phyloP scores from a whole-genome alignment of 2,888 invertebrate species.

The Adelphocoris suturalis region DNA sequence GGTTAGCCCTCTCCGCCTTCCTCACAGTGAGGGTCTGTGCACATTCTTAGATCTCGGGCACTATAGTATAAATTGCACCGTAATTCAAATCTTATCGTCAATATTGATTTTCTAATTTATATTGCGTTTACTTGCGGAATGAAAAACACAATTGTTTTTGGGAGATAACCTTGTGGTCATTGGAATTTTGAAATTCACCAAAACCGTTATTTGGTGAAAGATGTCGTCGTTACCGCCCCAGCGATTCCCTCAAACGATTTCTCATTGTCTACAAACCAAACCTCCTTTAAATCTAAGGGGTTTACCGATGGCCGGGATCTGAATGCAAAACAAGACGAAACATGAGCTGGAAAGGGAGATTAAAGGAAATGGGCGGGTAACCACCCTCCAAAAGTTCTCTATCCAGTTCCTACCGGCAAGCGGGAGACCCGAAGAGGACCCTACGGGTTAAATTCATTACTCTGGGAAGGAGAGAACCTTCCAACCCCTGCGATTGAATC shows the following conservation, averaged over 20 bases:
- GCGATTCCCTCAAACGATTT: neutral
- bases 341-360: conserved; percentile 23
- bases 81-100: too few species aligned
- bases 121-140: too few species aligned
- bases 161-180: too few species aligned
- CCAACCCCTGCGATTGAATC: conserved; percentile 56
- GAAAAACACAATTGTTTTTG: too few species aligned
- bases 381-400: conserved; percentile 38
- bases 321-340: conserved; percentile 61
- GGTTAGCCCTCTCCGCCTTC: too few species aligned
- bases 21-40: too few species aligned
- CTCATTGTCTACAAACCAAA: neutral
- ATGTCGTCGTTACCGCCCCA: too few species aligned
- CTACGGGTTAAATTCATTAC: conserved; percentile 65
- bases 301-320: neutral
- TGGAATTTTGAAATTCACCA: too few species aligned
- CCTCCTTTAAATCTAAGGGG: neutral
- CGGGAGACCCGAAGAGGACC: neutral
- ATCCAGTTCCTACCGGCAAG: conserved; percentile 33
- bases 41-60: too few species aligned
- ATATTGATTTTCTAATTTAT: too few species aligned
- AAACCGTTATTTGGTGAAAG: too few species aligned
- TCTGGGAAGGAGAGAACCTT: conserved; percentile 44
- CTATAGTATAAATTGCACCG: too few species aligned
- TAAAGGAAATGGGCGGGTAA: conserved; percentile 62